Evolutionary conservation across 1,140 invertebrate species (phyloP).

Genomic region (Ericerus pela): DNA sequence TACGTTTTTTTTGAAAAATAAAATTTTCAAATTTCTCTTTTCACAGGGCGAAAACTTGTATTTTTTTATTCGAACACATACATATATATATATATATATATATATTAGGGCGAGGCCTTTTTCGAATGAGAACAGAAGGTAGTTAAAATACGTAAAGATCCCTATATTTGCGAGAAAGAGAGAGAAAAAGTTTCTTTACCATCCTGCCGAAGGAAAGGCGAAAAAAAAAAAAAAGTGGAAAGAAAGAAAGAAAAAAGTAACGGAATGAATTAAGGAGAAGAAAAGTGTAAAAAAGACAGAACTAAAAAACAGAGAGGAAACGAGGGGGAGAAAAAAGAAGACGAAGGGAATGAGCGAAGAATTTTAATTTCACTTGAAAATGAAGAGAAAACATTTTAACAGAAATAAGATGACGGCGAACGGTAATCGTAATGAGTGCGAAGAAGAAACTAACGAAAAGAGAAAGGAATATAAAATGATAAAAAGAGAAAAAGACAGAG

Average conservation of each 20-base stretch:
- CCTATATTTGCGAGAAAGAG: neutral
- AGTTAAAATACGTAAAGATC: slow-evolving; percentile 10
- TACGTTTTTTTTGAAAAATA: too few relatives aligned
- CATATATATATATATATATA: too few relatives aligned
- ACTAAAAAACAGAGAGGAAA: neutral
- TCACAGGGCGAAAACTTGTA: too few relatives aligned
- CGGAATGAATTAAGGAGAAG: slow-evolving; percentile 8
- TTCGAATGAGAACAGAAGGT: slow-evolving; percentile 5
- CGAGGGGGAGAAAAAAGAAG: slow-evolving; percentile 15
- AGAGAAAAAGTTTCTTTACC: too few relatives aligned
- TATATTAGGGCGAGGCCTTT: slow-evolving; percentile 2
- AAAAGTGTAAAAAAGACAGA: slow-evolving; percentile 10
- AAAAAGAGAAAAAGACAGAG: too few relatives aligned
- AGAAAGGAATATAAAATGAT: slow-evolving; percentile 7
- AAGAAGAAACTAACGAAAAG: slow-evolving; percentile 2
- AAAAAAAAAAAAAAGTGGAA: neutral
- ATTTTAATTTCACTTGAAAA: slow-evolving; percentile 27
- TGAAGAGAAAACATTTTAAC: slow-evolving; percentile 27
- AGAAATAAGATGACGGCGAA: slow-evolving; percentile 23
- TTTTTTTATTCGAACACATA: too few relatives aligned
- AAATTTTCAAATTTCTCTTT: too few relatives aligned
- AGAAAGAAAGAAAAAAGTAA: neutral
- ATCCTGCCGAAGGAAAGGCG: neutral
- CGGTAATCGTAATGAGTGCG: slow-evolving; percentile 10
- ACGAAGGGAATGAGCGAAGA: slow-evolving; percentile 19